Percentiles rank a stretch among this genome's conserved stretches.
Evolutionary conservation across 2,797 vertebrate genomes (phyloP).

Genomic region (Phataginus tricuspis): DNA sequence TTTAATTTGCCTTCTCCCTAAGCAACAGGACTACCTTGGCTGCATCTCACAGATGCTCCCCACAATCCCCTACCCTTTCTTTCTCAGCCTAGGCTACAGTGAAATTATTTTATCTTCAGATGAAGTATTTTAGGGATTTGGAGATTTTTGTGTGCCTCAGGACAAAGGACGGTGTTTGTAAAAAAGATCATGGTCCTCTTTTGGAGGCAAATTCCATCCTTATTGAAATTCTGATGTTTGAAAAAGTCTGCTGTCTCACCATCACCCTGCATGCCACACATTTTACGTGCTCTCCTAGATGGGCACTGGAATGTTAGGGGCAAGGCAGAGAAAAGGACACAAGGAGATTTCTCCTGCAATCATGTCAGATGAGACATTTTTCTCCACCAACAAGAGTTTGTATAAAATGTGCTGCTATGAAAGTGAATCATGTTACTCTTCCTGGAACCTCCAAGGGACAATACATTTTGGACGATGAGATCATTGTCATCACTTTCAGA

Average conservation of each 20-base stretch:
- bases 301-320: conserved; percentile 49
- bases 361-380: conserved; percentile 8
- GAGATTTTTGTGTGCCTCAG: conserved; percentile 86
- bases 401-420: conserved; percentile 54
- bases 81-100: conserved; percentile 76
- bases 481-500: conserved; percentile 16
- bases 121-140: conserved; percentile 88
- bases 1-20: conserved; percentile 87
- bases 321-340: conserved; percentile 45
- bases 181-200: conserved; percentile 84
- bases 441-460: not conserved
- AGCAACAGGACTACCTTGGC: conserved; percentile 83
- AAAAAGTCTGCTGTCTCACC: conserved; percentile 74
- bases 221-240: conserved; percentile 82
- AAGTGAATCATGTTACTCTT: conserved; percentile 54
- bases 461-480: conserved; percentile 37
- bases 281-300: conserved; percentile 38
- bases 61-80: conserved; percentile 14
- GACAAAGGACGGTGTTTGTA: conserved; percentile 85
- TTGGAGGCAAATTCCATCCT: conserved; percentile 78
- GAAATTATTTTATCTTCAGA: conserved; percentile 86
- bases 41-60: conserved; percentile 80
- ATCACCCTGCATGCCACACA: conserved; percentile 51
- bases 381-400: conserved; percentile 26
- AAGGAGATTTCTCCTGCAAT: conserved; percentile 25